Base-by-base conservation (phyloP, 30 jellyfish, hydroid and myxozoan species). In the Turritopsis rubra region DNA sequence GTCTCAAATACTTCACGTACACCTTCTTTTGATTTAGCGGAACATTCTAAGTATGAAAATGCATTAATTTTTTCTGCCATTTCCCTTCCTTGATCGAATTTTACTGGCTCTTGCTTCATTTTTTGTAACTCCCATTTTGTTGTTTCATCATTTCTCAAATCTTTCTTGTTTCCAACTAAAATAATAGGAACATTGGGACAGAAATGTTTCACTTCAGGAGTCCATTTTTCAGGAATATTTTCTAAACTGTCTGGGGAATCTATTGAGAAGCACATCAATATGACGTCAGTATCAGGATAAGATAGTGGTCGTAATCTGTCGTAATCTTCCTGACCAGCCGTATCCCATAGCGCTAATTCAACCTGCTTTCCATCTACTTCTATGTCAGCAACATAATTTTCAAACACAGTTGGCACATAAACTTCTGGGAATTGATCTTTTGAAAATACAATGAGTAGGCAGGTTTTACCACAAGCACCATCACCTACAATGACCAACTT, bases 391-490 rank as follows among this genome's bases (percentile, higher is more conserved):
- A 95, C 99, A 83, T 95, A 95, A 80, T 95, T 95, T 84, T 95
- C 99, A 83, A 95, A 95, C 17, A 95, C 99, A 30, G 99, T 95
- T 28, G 99, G 99, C 41, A 95, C 99, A 75, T 95, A 95, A 21
- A 95, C 99, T 82, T 95, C 99, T 76, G 99, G 99, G 85, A 95
- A 95, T 85, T 95, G 96, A 80, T 95, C 99, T 86, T 95, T 95
- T 72, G 97, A 89, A 93, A 89, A 95, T 9, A 89, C 97, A 53
- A 95, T 95, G 86, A 95, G 71, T 28, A 95, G 90, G 79, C 99
- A 95, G 21, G 99, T 95, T 89, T 95, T 95, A 77, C 99, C 99
- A 85, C 99, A 95, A n/a, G 99, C 99, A 72, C 99, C 99, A 90
- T 95, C 99, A 27, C 99, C 99, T 83, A 95, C 99, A 71, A 95